phyloP scores from a whole-genome alignment of 2,113 vertebrate genomes.

The Sminthopsis crassicaudata region DNA sequence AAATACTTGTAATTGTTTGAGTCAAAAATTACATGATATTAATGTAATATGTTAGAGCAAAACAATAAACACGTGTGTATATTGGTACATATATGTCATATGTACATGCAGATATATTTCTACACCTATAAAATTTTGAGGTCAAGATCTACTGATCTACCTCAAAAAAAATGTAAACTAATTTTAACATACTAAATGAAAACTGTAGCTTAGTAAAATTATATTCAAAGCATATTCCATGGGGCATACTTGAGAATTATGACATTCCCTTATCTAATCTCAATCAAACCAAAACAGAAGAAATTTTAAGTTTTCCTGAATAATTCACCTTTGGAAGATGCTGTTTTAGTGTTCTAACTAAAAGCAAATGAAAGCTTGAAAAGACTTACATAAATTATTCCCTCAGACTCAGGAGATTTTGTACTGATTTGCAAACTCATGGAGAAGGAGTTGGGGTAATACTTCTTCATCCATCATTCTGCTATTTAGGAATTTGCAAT shows the following conservation, averaged over 20 bases:
- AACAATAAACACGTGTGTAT: background rate
- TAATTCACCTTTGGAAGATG: background rate
- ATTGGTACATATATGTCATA: background rate
- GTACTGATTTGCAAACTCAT: background rate
- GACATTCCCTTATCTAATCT: background rate
- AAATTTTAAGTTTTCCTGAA: background rate
- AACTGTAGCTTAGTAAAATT: background rate
- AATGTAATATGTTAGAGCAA: background rate
- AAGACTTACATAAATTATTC: background rate
- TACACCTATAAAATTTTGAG: background rate
- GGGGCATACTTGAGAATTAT: background rate
- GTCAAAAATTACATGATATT: background rate
- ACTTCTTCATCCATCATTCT: background rate
- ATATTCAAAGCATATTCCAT: background rate
- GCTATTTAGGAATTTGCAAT: background rate
- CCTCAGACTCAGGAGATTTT: background rate
- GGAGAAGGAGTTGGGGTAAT: background rate
- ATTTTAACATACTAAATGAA: background rate
- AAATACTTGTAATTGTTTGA: background rate
- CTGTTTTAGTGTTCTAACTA: background rate
- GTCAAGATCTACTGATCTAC: background rate
- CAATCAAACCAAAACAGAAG: background rate
- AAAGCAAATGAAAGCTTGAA: background rate
- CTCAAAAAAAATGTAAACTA: background rate
- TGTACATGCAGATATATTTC: background rate